Evolutionary conservation across 30 jellyfish, hydroid and myxozoan genomes (phyloP).

Genomic region (Hydra vulgaris): DNA sequence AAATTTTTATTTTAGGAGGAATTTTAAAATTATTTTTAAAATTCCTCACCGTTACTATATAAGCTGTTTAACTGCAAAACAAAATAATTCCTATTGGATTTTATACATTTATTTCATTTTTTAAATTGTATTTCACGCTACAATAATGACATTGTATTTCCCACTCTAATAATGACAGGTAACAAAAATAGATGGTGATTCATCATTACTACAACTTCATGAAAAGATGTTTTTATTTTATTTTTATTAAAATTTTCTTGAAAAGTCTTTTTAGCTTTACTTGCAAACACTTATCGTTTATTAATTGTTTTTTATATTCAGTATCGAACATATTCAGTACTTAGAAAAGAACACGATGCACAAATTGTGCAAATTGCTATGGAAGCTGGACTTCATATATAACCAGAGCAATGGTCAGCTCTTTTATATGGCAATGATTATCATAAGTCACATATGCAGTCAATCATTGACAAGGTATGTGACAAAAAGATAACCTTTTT

Average conservation of each 20-base stretch:
- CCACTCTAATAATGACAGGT: constrained; percentile 61
- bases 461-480: constrained; percentile 92
- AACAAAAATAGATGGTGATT: constrained; percentile 81
- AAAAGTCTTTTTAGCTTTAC: not conserved
- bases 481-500: not conserved
- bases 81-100: too few relatives aligned
- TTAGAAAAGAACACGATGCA: constrained; percentile 97
- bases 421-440: constrained; percentile 92
- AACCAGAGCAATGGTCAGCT: constrained; percentile 99
- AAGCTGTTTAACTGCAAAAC: too few relatives aligned
- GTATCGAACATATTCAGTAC: constrained; percentile 93
- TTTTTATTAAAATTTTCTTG: not conserved
- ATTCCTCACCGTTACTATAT: too few relatives aligned
- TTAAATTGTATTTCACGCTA: too few relatives aligned
- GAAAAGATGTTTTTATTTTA: constrained; percentile 41
- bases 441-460: constrained; percentile 97
- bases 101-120: not conserved
- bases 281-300: not conserved
- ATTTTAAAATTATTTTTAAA: too few relatives aligned
- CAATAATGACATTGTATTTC: too few relatives aligned
- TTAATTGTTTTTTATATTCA: constrained; percentile 15
- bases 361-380: constrained; percentile 97
- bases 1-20: too few relatives aligned
- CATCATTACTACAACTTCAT: constrained; percentile 86
- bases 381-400: constrained; percentile 98